Percentiles rank a stretch among this genome's conserved stretches.
These are phyloP conservation scores for Macquaria ambigua DNA, from an alignment of 2,113 vertebrate genomes.

Conservation along the genomic window DNA sequence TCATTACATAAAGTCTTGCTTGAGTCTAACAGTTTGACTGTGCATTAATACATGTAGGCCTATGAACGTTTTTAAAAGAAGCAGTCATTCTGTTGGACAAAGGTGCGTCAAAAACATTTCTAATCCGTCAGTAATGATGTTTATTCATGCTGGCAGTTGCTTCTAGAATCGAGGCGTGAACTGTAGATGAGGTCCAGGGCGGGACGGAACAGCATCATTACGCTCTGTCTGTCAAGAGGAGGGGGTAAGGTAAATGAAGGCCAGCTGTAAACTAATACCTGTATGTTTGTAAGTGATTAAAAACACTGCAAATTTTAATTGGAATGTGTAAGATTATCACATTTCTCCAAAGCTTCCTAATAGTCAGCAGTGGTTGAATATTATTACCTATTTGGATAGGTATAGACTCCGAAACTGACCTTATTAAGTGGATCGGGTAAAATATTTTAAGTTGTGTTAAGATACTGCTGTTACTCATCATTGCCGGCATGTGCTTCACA, in stretches of 20 bases:
- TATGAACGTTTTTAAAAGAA: neutral
- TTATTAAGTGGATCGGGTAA: neutral
- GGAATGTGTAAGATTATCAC: neutral
- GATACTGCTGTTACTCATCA: too few species aligned
- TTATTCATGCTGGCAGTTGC: neutral
- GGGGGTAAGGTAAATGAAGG: neutral
- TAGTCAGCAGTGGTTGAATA: neutral
- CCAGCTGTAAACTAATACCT: neutral
- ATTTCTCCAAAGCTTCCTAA: neutral
- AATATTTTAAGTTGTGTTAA: too few species aligned
- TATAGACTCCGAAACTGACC: neutral
- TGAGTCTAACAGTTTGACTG: neutral
- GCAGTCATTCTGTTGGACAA: neutral
- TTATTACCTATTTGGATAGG: neutral
- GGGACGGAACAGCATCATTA: neutral
- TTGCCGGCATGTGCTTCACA: too few species aligned
- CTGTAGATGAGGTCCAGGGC: slow-evolving; percentile 1
- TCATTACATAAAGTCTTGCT: neutral
- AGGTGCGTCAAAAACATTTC: neutral
- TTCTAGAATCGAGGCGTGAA: neutral
- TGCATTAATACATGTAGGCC: neutral
- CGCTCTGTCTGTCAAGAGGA: neutral
- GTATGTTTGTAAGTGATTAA: neutral
- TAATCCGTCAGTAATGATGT: neutral
- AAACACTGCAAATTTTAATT: neutral